Base-by-base conservation (phyloP, 1,140 invertebrate genomes). In the Medauroidea extradentata region DNA sequence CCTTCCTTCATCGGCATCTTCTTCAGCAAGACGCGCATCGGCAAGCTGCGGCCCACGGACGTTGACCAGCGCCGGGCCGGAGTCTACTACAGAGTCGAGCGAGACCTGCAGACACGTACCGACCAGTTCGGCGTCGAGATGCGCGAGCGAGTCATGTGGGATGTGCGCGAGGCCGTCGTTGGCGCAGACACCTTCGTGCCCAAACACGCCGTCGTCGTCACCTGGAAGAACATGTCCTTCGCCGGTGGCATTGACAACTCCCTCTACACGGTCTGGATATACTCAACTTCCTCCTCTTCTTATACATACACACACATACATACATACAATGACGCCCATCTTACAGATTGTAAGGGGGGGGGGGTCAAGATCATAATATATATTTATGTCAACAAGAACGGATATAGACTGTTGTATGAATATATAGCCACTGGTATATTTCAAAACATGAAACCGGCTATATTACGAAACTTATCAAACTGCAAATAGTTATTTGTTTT, bases 151-250 rank as follows among this genome's bases (percentile, higher is more conserved):
- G 67, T 94, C 1, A 92, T 85, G 66, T 91, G 91, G 87, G 93
- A 96, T 69, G 89, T 97, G 44, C 81, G 92, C 18, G 83, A 93
- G 64, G 93, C 91, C 2, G 92, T 97, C 41, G 90, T 97, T 25
- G 94, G 94, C 0, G 85, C 94, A 0, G 89, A 93, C 24, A 88
- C 87, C 0, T 98, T 97, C 73, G 78, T 84, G 50, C 93, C 94
- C 0, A 94, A 95, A 70, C 93, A 96, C 68, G 88, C 86, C 2
- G 78, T 92, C 41, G 93, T 96, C 64, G 81, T 92, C n/a, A 98
- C 94, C 1, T 98, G 94, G 94, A 95, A 94, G 73, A 96, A 97
- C 71, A 85, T 97, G 72, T 91, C 92, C 0, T 96, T 96, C 73
- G 85, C 89, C 66, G 93, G 93, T 42, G 91, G 90, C 56, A 90